These are phyloP conservation scores for Zosterops borbonicus DNA, from an alignment of 2,113 vertebrate genomes.

Conservation along the genomic window DNA sequence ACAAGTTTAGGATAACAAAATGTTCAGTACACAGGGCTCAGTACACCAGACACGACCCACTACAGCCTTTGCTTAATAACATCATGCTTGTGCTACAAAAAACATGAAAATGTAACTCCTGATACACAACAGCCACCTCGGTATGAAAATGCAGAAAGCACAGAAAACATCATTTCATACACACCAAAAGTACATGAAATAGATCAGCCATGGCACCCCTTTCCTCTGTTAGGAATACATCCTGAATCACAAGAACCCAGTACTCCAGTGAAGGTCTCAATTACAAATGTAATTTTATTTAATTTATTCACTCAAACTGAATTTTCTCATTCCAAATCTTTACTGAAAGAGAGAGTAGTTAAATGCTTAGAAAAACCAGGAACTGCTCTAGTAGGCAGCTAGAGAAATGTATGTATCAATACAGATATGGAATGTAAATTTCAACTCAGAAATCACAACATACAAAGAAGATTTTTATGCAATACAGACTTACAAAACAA, in stretches of 20 bases:
- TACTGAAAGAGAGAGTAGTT: constrained; percentile 63
- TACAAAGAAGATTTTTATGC: constrained; percentile 78
- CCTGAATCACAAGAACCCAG: background rate
- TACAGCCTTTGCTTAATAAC: background rate
- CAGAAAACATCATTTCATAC: background rate
- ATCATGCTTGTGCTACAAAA: background rate
- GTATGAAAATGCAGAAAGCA: background rate
- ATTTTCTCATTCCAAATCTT: constrained; percentile 79
- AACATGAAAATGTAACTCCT: background rate
- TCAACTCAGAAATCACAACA: constrained; percentile 71
- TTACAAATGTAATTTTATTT: constrained; percentile 88
- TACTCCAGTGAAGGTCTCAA: constrained; percentile 36
- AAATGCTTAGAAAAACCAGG: constrained; percentile 45
- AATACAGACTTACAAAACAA: constrained; percentile 74
- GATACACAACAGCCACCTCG: background rate
- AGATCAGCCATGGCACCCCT: accelerated
- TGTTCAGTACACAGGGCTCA: background rate
- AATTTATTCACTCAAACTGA: constrained; percentile 75
- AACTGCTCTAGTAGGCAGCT: constrained; percentile 32
- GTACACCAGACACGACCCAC: accelerated
- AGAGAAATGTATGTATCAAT: constrained; percentile 42
- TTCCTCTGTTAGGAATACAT: background rate
- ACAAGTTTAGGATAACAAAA: background rate
- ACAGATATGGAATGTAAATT: constrained; percentile 63
- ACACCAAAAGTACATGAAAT: background rate